These are phyloP conservation scores for Plagiodera versicolora DNA, from an alignment of 2,888 invertebrate genomes.

Conservation along the genomic window DNA sequence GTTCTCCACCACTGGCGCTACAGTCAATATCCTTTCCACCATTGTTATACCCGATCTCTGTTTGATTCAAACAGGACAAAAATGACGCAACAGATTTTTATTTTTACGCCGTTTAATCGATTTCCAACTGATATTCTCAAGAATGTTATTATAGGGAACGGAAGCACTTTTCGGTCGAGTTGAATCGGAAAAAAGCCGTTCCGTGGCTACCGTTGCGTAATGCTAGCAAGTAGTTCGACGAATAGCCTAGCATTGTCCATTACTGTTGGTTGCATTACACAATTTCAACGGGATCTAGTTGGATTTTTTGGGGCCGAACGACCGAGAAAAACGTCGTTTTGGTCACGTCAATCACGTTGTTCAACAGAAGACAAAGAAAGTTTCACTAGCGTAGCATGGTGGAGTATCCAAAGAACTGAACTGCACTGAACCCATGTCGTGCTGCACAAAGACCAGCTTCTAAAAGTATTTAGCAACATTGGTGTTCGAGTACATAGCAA, in stretches of 20 bases:
- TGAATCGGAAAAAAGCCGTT: slow-evolving; percentile 29
- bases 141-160: slow-evolving; percentile 33
- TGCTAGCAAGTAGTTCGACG: slow-evolving; percentile 11
- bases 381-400: background rate
- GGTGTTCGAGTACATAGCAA: too few species aligned
- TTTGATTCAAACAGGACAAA: slow-evolving; percentile 31
- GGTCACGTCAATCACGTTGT: background rate
- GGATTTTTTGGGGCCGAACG: slow-evolving; percentile 2
- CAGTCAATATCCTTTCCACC: slow-evolving; percentile 29
- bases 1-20: slow-evolving; percentile 19
- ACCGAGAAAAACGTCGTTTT: background rate
- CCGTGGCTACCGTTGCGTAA: slow-evolving; percentile 29
- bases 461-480: too few species aligned
- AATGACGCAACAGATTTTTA: slow-evolving; percentile 33
- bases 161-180: slow-evolving; percentile 34
- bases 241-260: slow-evolving; percentile 4
- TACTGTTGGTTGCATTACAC: slow-evolving; percentile 6
- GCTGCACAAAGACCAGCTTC: too few species aligned
- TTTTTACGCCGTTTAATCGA: slow-evolving; percentile 35
- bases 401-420: too few species aligned
- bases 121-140: slow-evolving; percentile 34
- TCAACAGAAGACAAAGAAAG: background rate
- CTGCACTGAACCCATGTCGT: too few species aligned
- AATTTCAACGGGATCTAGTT: slow-evolving; percentile 8
- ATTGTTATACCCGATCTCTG: slow-evolving; percentile 22